A percentile compares a stretch with the other conserved stretches of the same genome.
These are phyloP conservation scores for Chymomyza fuscimana DNA, from an alignment of 2,888 invertebrate species.

Conservation along the genomic window DNA sequence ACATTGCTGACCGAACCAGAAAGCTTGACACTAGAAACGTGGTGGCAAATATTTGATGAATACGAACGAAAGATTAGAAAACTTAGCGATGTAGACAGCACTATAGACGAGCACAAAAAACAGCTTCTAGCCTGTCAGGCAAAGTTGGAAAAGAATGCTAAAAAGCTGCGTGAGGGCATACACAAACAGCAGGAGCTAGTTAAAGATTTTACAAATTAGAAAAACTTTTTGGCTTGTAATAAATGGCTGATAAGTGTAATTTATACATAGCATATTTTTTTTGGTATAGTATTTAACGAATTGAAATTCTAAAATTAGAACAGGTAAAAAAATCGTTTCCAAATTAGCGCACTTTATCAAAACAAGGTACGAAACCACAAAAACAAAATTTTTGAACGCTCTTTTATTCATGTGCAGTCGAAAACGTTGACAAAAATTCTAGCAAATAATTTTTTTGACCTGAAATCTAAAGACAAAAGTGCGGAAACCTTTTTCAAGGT, in stretches of 20 bases:
- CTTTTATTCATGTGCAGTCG: too few species aligned
- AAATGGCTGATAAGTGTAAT: not conserved
- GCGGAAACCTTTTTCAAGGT: too few species aligned
- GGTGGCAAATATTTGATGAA: slow-evolving; percentile 78
- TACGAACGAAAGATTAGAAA: slow-evolving; percentile 75
- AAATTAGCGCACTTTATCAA: not conserved
- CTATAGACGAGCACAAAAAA: slow-evolving; percentile 63
- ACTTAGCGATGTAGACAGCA: slow-evolving; percentile 62
- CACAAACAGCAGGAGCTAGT: slow-evolving; percentile 53
- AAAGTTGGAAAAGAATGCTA: slow-evolving; percentile 69
- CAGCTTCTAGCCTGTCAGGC: slow-evolving; percentile 65
- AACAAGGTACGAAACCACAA: too few species aligned
- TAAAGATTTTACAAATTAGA: slow-evolving; percentile 28
- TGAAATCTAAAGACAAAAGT: too few species aligned
- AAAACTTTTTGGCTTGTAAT: not conserved
- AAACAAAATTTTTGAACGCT: too few species aligned
- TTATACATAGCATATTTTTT: too few species aligned
- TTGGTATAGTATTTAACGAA: too few species aligned
- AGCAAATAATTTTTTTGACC: too few species aligned
- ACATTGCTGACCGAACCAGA: slow-evolving; percentile 50
- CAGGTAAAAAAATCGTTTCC: not conserved
- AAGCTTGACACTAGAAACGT: slow-evolving; percentile 56
- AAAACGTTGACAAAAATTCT: too few species aligned
- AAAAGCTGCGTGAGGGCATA: slow-evolving; percentile 66
- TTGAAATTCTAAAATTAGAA: not conserved